phyloP scores from a whole-genome alignment of 1,140 invertebrate species.

The Coptotermes formosanus region DNA sequence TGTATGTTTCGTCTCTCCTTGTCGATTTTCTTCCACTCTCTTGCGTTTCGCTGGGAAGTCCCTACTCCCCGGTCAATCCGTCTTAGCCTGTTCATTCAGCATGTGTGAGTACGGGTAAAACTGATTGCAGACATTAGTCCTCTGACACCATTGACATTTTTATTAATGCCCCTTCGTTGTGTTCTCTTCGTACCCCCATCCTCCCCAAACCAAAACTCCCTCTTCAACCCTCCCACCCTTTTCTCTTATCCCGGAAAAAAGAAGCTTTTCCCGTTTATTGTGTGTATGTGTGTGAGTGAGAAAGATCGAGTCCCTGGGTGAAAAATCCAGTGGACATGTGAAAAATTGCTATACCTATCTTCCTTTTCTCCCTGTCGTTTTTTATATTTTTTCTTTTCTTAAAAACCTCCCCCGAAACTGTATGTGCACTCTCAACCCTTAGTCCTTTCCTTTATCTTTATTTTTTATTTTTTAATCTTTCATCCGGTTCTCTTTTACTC shows the following conservation, averaged over 20 bases:
- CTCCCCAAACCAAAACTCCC: conserved; percentile 27
- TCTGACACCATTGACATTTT: conserved; percentile 54
- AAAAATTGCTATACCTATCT: conserved; percentile 32
- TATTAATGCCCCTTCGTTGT: conserved; percentile 46
- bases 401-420: conserved; percentile 10
- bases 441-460: conserved; percentile 17
- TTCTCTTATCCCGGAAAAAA: conserved; percentile 33
- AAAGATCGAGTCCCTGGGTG: conserved; percentile 32
- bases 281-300: conserved; percentile 34
- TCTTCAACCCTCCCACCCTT: conserved; percentile 34
- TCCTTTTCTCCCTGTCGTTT: not conserved
- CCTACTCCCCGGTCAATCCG: conserved; percentile 20
- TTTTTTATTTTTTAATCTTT: conserved; percentile 28
- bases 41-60: conserved; percentile 16
- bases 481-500: conserved; percentile 24
- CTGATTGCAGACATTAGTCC: conserved; percentile 52
- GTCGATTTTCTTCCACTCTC: conserved; percentile 11
- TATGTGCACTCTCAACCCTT: conserved; percentile 17
- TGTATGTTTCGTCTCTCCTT: not conserved
- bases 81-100: conserved; percentile 19
- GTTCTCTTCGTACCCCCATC: conserved; percentile 35
- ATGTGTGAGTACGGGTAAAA: conserved; percentile 38
- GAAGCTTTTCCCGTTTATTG: conserved; percentile 33
- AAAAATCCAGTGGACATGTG: conserved; percentile 35
- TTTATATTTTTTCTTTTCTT: conserved; percentile 22